Evolutionary conservation across 2,888 invertebrate species (phyloP), one percentile per base, ranked within the genome.

Genomic region (Achlya flavicornis): DNA sequence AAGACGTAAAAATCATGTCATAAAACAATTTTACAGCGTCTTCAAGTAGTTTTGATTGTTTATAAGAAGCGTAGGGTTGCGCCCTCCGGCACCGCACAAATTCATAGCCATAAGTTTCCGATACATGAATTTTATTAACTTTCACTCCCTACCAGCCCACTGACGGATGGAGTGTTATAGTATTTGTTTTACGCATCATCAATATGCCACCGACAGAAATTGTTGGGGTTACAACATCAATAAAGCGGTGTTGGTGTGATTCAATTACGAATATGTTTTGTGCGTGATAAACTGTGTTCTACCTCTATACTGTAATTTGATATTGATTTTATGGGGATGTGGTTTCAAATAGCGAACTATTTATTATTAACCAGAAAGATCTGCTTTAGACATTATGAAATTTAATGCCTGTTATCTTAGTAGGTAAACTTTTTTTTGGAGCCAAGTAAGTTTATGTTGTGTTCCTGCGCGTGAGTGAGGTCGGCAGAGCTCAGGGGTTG

Each of bases 121-220:
- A 93, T 91, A 93, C 93, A 93, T 93, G 92, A 93, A 93, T 93
- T 93, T 93, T 93, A 93, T 93, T 93, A 93, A 93, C 86, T 92
- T 88, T 88, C 83, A 79, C 89, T 80, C 89, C 90, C 84, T 77
- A 77, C 76, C 73, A 75, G 64, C 58, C 69, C 70, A 65, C 76
- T 88, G 88, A 87, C 81, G 89, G 87, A 86, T 86, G 84, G 82
- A 87, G 88, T 89, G 89, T 87, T 87, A 86, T 85, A 80, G 86
- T 89, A 86, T 92, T 92, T 92, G 92, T 93, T 93, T 93, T 90
- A 90, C 91, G 92, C 91, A 84, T 86, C 93, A 90, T 89, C 90
- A 86, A 88, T 83, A 83, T 85, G 88, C 86, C 89, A 83, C 76
- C 71, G 78, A 77, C 84, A 84, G 75, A 80, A 73, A 73, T 78